phyloP scores from a whole-genome alignment of 1,140 invertebrate species.

The Physella acuta region DNA sequence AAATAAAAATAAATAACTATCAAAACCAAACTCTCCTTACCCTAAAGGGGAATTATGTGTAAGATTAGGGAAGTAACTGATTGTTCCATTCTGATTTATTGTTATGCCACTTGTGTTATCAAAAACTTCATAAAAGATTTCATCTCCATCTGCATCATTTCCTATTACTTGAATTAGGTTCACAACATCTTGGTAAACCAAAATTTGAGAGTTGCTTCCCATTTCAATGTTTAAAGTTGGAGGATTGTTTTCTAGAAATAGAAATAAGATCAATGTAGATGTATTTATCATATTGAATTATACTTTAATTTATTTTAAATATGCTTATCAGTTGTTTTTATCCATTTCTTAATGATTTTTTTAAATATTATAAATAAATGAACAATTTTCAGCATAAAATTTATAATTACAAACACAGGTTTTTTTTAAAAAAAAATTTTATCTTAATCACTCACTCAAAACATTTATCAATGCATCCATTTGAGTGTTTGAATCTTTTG shows the following conservation, averaged over 20 bases:
- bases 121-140: neutral
- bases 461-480: too few species aligned
- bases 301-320: too few species aligned
- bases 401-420: too few species aligned
- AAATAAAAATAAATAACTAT: too few species aligned
- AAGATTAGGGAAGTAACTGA: neutral
- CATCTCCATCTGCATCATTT: neutral
- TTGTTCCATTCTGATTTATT: neutral
- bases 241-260: neutral
- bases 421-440: too few species aligned
- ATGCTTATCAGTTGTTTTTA: too few species aligned
- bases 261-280: neutral
- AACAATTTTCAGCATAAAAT: too few species aligned
- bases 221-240: neutral
- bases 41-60: neutral
- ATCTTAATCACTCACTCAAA: too few species aligned
- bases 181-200: neutral
- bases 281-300: too few species aligned
- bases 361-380: too few species aligned
- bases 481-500: constrained; percentile 4
- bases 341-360: too few species aligned
- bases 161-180: neutral
- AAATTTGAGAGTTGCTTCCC: neutral
- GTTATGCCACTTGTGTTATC: neutral
- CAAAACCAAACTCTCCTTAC: too few species aligned